Base-by-base conservation (phyloP, 2,797 vertebrate genomes). In the Micrastur ruficollis region DNA sequence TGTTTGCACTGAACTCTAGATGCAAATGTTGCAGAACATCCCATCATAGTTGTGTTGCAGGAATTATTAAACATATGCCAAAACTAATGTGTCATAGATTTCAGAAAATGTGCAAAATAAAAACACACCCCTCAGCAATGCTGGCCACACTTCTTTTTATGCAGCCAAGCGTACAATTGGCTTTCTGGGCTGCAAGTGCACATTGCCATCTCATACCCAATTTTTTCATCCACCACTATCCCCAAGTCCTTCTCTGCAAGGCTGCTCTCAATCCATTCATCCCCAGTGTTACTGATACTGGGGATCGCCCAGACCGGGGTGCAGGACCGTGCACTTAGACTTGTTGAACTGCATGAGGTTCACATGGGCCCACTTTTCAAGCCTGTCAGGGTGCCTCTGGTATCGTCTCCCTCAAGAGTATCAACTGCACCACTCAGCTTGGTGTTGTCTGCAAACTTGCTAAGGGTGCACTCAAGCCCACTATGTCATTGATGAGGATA, bases 271-370 rank as follows among this genome's bases (percentile, higher is more conserved):
- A 8, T 71, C 36, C 27, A 11, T 65, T 92, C 19, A 40, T 86
- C 0, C 0, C 10, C 8, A 38, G 6, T 19, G 15, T 56, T 76
- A 14, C 6, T 52, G n/a, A 21, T 42, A 20, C n/a, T 12, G 8
- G 3, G 9, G 5, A 29, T 47, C 67, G 14, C 23, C 25, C 17
- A 21, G 23, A 21, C 3, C 4, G 19, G 70, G 17, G 6, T 62
- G 29, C 42, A 47, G 34, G 8, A 90, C 21, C 42, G 75, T 79
- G 12, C 27, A 63, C 8, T 49, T 40, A 13, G 14, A 26, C 7
- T 34, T 52, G 9, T 59, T 76, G 55, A 53, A 74, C 56, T 53
- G 65, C 3, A 18, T 38, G 36, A 62, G 36, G 20, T 36, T 86
- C 50, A n/a, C 20, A 6, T 4, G 18, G 25, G 4, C 27, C 26